These are phyloP conservation scores for Clarias laeviceps DNA, from an alignment of 2,797 vertebrate genomes.

Conservation along the genomic window DNA sequence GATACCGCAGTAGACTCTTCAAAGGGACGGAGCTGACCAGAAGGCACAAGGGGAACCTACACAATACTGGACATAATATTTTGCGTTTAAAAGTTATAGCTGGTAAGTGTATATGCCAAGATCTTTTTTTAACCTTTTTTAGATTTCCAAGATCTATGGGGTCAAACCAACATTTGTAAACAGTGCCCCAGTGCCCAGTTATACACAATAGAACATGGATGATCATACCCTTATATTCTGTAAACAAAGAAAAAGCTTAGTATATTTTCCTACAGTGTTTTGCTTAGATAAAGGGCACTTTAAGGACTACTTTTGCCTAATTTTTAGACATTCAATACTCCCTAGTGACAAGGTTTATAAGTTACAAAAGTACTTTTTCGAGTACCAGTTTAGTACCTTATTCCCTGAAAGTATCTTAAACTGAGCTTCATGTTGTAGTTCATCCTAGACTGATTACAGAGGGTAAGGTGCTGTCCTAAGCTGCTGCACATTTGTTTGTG, in stretches of 20 bases:
- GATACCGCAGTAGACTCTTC: too few species aligned
- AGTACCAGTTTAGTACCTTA: background rate
- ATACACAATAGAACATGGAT: background rate
- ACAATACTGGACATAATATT: too few species aligned
- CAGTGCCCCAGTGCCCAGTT: background rate
- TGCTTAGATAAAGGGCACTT: background rate
- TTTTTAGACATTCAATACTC: background rate
- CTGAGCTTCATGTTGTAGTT: slow-evolving; percentile 10
- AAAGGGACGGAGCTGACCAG: too few species aligned
- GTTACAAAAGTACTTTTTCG: background rate
- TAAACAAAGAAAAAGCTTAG: too few species aligned
- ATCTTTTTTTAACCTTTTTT: too few species aligned
- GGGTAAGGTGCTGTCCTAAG: slow-evolving; percentile 11
- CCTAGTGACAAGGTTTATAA: background rate
- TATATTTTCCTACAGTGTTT: background rate
- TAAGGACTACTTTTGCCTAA: background rate
- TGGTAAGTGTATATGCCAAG: too few species aligned
- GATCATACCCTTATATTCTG: background rate
- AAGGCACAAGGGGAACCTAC: too few species aligned
- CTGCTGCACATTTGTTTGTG: slow-evolving; percentile 1
- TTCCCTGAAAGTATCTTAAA: background rate
- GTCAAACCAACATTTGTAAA: background rate
- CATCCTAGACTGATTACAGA: background rate
- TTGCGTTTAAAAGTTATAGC: too few species aligned
- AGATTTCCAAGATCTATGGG: too few species aligned